phyloP scores from a whole-genome alignment of 2,113 vertebrate species.

The Brachyistius frenatus region DNA sequence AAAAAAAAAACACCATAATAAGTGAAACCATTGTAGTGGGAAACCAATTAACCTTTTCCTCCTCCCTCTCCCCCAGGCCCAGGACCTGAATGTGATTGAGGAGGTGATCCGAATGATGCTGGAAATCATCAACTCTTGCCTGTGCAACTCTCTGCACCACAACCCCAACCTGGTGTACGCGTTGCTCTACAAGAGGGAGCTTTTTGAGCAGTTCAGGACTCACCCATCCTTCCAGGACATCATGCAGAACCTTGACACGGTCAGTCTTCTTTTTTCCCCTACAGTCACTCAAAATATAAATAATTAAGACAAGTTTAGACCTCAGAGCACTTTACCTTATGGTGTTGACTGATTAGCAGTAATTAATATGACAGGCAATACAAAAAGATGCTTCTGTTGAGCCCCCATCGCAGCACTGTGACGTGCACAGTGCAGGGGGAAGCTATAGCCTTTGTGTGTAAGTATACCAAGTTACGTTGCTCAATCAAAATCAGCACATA shows the following conservation, averaged over 20 bases:
- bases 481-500: too few relatives aligned
- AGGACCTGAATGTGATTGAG: constrained; percentile 97
- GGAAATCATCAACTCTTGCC: constrained; percentile 98
- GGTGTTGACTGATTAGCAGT: constrained; percentile 11
- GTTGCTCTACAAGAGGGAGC: constrained; percentile 96
- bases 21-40: constrained; percentile 70
- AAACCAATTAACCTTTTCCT: constrained; percentile 81
- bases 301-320: background rate
- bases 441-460: too few relatives aligned
- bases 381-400: too few relatives aligned
- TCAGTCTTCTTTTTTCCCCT: constrained; percentile 76
- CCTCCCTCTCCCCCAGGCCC: constrained; percentile 86
- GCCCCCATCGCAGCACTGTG: too few relatives aligned
- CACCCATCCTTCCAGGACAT: constrained; percentile 99
- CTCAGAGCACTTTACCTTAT: background rate
- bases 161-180: constrained; percentile 98
- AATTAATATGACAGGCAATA: background rate
- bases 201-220: constrained; percentile 96
- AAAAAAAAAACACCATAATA: constrained; percentile 59
- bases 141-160: constrained; percentile 95
- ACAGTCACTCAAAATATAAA: background rate
- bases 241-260: constrained; percentile 98
- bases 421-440: too few relatives aligned
- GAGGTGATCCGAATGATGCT: constrained; percentile 99
- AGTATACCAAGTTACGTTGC: too few relatives aligned